Base-by-base conservation (phyloP, 1,140 invertebrate species). In the Zaprionus vittiger region DNA sequence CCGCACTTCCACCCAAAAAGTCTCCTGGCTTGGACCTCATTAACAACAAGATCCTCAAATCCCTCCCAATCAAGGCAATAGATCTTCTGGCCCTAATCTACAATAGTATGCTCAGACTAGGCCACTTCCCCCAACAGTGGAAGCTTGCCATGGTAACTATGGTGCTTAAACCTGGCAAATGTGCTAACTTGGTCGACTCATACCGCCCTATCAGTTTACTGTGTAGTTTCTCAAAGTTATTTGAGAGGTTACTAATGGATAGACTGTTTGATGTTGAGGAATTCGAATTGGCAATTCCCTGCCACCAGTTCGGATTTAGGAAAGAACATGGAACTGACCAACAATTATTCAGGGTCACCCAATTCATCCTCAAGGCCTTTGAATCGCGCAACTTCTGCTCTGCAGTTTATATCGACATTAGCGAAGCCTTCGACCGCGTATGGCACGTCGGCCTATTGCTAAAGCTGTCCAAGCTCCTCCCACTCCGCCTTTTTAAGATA, bases 131-230 rank as follows among this genome's bases (percentile, higher is more conserved):
- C 0, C 7, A 4, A 0, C 24, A 71, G 17, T 76, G 73, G 73
- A 76, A 76, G 22, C 7, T 7, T 5, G 73, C 67, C 0, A 14
- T 24, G 0, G 59, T 75, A 0, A 31, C 26, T 0, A 73, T 77
- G 69, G 44, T 77, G 1, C 17, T 31, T 0, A 77, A 73, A 12
- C 74, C 69, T 0, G 57, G 38, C 2, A 77, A 77, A 24, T 56
- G 17, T 5, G 15, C 20, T 1, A 2, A 31, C 1, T 44, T 61
- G 1, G 70, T 38, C 0, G n/a, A 3, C 0, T 77, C 74, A 0
- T 77, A 73, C 1, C 4, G 69, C 0, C 74, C 68, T 0, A 72
- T 72, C 1, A 77, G 69, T 12, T 34, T 77, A 0, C 24, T 72
- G 0, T 5, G 56, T 0, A 62, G 61, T 0, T 28, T 77, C 3